phyloP scores from a whole-genome alignment of 2,113 vertebrate species.

The Centrocercus urophasianus region DNA sequence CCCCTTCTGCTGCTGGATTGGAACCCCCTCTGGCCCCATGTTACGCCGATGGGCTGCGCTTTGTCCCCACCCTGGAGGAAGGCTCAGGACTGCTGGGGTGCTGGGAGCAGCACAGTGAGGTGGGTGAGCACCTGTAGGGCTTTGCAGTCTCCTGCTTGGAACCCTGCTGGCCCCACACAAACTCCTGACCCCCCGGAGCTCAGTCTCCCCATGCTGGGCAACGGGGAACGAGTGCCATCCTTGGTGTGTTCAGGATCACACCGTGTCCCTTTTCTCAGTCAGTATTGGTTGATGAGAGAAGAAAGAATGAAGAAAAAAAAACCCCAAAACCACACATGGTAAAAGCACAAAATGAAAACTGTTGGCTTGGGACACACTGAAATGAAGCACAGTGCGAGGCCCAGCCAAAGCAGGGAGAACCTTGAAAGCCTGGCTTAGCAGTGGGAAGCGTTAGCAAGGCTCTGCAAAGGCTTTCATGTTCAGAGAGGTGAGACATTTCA shows the following conservation, averaged over 20 bases:
- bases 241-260: not conserved
- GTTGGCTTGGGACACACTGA: not conserved
- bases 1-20: not conserved
- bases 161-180: rapidly evolving
- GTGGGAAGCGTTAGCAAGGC: not conserved
- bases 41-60: not conserved
- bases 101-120: not conserved
- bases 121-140: not conserved
- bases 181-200: rapidly evolving
- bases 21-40: not conserved
- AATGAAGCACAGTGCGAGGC: not conserved
- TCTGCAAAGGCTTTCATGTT: slow-evolving; percentile 10
- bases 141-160: not conserved
- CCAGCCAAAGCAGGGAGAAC: not conserved
- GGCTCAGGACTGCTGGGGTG: not conserved
- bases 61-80: not conserved
- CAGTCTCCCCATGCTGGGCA: rapidly evolving
- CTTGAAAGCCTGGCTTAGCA: not conserved
- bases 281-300: not conserved
- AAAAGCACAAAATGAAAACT: slow-evolving; percentile 1
- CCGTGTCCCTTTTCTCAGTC: not conserved
- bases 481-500: not conserved
- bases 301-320: not conserved
- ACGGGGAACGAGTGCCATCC: rapidly evolving
- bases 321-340: not conserved